Base-by-base conservation (phyloP, 1,140 invertebrate genomes). In the Sesamia nonagrioides region DNA sequence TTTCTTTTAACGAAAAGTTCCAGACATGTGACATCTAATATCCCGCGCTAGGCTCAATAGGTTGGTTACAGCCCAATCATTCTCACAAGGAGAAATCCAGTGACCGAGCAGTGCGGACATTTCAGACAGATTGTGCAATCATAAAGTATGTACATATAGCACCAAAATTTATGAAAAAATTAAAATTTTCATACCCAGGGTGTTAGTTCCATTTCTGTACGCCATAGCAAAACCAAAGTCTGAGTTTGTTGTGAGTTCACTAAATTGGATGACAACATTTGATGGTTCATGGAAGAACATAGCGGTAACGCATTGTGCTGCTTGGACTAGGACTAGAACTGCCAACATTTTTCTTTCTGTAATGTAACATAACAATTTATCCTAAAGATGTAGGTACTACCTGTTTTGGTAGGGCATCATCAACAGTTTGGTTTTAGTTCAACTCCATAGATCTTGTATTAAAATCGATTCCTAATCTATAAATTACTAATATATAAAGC, bases 211-310 rank as follows among this genome's bases (percentile, higher is more conserved):
- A 40, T 2, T 17, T 6, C 2, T 40, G 15, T 40, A 61, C 5
- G 60, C 60, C 6, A 61, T 37, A n/a, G 60, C 13, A 33, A 61
- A 61, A 8, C 60, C 60, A 9, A 61, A 61, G 35, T 61, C 60
- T 61, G 60, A 1, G 60, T 37, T 17, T 2, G 18, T 56, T 7
- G 1, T 3, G 8, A 4, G 7, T 0, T 33, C 13, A 0, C 1
- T 5, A 33, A 6, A 6, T 9, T 61, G 27, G 33, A 40, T 6
- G n/a, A 17, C 0, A 0, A 61, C 35, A 61, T 15, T 61, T 2
- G 60, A 61, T 17, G 60, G 33, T 9, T 37, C 60, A 15, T 61
- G 60, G 33, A 17, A 37, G n/a, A 61, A 61, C 60, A 61, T 61
- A 1, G 56, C 13, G 17, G 35, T 5, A 17, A 21, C 33, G 60